Percentiles rank a stretch among this genome's conserved stretches.
These are phyloP conservation scores for Papilio xuthus DNA, from an alignment of 1,140 invertebrate species.

Conservation along the genomic window DNA sequence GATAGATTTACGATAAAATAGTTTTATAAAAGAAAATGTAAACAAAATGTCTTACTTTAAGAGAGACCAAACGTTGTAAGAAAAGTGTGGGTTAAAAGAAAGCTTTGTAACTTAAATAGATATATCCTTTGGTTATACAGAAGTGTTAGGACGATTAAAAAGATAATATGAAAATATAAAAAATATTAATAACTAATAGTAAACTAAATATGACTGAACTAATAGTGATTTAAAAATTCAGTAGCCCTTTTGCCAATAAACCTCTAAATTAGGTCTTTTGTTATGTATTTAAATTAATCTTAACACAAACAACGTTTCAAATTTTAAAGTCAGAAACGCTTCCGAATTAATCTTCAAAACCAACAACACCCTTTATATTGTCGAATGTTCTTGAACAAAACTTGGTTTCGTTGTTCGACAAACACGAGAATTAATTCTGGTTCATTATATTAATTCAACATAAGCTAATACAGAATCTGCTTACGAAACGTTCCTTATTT, in stretches of 20 bases:
- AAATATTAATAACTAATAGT: too few relatives aligned
- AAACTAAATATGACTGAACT: neutral
- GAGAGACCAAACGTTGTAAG: neutral
- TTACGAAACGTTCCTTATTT: neutral
- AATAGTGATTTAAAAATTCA: neutral
- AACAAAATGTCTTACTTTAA: neutral
- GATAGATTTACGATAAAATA: neutral
- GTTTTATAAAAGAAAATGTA: neutral
- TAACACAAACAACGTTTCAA: conserved; percentile 9
- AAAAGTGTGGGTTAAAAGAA: neutral
- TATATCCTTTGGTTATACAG: too few relatives aligned
- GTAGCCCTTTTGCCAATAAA: neutral
- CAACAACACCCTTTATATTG: conserved; percentile 13
- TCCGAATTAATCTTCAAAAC: conserved; percentile 17
- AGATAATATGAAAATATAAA: too few relatives aligned
- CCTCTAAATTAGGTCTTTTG: neutral
- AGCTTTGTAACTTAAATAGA: neutral
- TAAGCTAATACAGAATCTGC: conserved; percentile 15
- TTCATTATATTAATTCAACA: conserved; percentile 26
- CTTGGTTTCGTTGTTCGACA: conserved; percentile 6
- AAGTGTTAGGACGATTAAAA: too few relatives aligned
- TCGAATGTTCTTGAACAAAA: conserved; percentile 13
- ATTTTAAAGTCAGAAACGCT: conserved; percentile 16
- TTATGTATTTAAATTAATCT: conserved; percentile 2
- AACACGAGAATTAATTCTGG: conserved; percentile 19